phyloP scores from a whole-genome alignment of 2,888 invertebrate genomes.

The Drosophila greeni region DNA sequence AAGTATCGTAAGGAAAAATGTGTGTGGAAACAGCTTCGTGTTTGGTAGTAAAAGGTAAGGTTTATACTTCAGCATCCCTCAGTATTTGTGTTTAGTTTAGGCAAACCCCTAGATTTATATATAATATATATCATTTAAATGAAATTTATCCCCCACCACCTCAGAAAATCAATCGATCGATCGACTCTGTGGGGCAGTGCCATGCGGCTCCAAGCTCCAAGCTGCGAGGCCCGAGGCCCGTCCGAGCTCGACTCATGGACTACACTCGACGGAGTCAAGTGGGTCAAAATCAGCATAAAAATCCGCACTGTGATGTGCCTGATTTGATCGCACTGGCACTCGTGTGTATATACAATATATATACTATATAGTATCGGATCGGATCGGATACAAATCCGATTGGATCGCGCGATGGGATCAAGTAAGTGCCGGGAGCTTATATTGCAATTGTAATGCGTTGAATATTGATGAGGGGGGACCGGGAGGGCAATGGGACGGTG shows the following conservation, averaged over 20 bases:
- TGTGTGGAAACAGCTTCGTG: background rate
- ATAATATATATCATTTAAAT: background rate
- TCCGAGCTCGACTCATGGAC: constrained; percentile 31
- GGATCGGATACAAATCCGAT: constrained; percentile 28
- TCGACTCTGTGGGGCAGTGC: background rate
- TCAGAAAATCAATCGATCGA: background rate
- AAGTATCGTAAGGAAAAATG: no score
- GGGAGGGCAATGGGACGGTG: background rate
- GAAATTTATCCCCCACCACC: constrained; percentile 7
- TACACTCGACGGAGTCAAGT: constrained; percentile 58
- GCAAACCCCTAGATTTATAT: background rate
- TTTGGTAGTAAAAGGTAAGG: background rate
- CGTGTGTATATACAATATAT: constrained; percentile 2
- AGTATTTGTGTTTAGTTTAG: background rate
- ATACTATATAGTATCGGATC: constrained; percentile 13
- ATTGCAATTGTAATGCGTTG: constrained; percentile 75
- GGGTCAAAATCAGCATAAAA: constrained; percentile 72
- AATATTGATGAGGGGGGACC: constrained; percentile 67
- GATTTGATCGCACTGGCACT: constrained; percentile 55
- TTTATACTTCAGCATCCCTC: background rate
- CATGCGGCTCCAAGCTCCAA: no score
- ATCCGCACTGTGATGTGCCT: constrained; percentile 46
- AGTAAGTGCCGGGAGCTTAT: constrained; percentile 65
- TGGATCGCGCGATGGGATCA: constrained; percentile 39
- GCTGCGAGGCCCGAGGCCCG: constrained; percentile 13